phyloP scores from a whole-genome alignment of 2,797 vertebrate genomes.

The Sebastes steindachneri region DNA sequence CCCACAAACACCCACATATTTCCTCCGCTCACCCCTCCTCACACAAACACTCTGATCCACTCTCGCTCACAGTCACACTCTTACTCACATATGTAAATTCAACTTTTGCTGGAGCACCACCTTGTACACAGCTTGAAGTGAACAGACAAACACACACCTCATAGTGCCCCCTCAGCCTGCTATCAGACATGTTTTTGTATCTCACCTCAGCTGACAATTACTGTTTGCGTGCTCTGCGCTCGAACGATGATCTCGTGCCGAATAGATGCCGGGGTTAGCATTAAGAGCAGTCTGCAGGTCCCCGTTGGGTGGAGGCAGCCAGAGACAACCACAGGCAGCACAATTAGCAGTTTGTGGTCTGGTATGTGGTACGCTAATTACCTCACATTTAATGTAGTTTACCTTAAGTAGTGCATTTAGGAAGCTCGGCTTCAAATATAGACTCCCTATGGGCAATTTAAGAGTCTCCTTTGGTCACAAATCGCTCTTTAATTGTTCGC shows the following conservation, averaged over 20 bases:
- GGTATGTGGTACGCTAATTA: conserved; percentile 69
- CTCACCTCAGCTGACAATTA: conserved; percentile 57
- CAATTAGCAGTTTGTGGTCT: conserved; percentile 74
- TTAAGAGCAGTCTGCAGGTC: conserved; percentile 48
- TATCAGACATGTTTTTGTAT: conserved; percentile 55
- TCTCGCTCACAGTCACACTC: conserved; percentile 51
- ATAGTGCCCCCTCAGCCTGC: conserved; percentile 16
- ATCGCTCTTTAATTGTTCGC: conserved; percentile 62
- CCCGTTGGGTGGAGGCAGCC: conserved; percentile 50
- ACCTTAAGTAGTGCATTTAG: conserved; percentile 70
- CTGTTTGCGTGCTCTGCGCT: conserved; percentile 43
- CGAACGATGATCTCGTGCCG: conserved; percentile 29
- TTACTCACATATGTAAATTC: conserved; percentile 67
- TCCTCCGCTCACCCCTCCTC: conserved; percentile 26
- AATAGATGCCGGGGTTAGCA: conserved; percentile 10
- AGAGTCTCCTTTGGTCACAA: conserved; percentile 57
- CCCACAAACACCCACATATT: conserved; percentile 70
- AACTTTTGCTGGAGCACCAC: conserved; percentile 33
- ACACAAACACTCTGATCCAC: conserved; percentile 24
- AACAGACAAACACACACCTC: conserved; percentile 2
- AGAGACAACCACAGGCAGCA: conserved; percentile 56
- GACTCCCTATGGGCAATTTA: conserved; percentile 53
- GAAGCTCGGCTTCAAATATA: conserved; percentile 66
- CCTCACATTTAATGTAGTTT: conserved; percentile 72
- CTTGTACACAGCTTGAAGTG: conserved; percentile 32